Evolutionary conservation across 2,113 vertebrate species (phyloP), one percentile per base, ranked within the genome.

Genomic region (Gallinago media): DNA sequence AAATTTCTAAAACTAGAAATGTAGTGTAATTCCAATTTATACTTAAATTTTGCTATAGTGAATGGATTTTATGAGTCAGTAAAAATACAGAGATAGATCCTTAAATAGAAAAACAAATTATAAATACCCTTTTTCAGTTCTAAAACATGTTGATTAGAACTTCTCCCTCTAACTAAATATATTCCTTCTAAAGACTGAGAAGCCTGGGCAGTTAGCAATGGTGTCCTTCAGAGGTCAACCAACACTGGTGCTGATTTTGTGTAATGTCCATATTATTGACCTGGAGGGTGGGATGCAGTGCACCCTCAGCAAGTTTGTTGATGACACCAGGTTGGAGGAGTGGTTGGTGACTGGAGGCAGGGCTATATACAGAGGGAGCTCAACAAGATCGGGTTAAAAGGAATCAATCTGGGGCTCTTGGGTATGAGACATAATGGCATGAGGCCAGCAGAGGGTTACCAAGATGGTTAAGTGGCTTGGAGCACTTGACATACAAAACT

Each of bases 341-440:
- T 46, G n/a, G 27, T 54, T 79, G 72, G 34, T 75, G 29, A 11
- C 34, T 47, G 65, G 20, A 29, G 40, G 7, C 63, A 52, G 46
- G 16, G 47, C 9, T 85, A 8, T 50, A 29, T 59, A 16, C 19
- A 61, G 66, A 68, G 31, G 11, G n/a, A 82, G 9, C 25, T 78
- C 68, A 58, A 3, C 19, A 56, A 68, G 21, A 26, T 10, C 26
- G 22, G 3, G 4, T 80, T 92, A 50, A 83, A 85, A 86, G 62
- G 38, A 82, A 62, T 27, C 26, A 42, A 7, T 66, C 19, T 82
- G 25, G 15, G 22, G 4, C 65, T 80, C 13, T 66, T 70, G 12
- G 1, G 5, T 62, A 4, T 58, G 49, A 71, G 47, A 32, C 12
- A 4, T 47, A 68, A 79, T n/a, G 32, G 23, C 0, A 0, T 71